phyloP scores from a whole-genome alignment of 2,113 vertebrate genomes.

The Scomber scombrus region DNA sequence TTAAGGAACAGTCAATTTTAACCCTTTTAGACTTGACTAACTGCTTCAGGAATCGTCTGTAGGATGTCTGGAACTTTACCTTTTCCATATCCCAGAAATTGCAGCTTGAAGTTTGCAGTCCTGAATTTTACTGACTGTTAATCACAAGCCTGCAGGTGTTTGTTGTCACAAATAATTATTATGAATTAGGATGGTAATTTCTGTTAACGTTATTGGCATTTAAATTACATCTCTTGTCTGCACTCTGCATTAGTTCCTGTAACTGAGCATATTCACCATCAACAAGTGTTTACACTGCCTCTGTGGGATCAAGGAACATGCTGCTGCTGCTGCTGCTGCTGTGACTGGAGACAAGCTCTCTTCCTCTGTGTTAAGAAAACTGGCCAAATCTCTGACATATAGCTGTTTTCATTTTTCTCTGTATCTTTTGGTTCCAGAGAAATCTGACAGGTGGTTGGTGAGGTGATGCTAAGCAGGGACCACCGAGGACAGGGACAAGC shows the following conservation, averaged over 20 bases:
- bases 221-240: neutral
- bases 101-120: neutral
- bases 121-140: no score
- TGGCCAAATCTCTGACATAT: slow-evolving; percentile 1
- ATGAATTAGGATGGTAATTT: neutral
- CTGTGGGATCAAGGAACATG: slow-evolving; percentile 29
- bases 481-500: neutral
- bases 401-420: slow-evolving; percentile 19
- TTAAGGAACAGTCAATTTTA: no score
- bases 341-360: slow-evolving; percentile 3
- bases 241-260: neutral
- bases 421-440: neutral
- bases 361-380: slow-evolving; percentile 14
- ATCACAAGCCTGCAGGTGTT: neutral
- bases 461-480: slow-evolving; percentile 38
- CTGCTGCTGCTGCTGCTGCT: slow-evolving; percentile 1
- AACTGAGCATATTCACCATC: slow-evolving; percentile 19
- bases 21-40: no score
- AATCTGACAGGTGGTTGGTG: slow-evolving; percentile 40
- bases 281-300: slow-evolving; percentile 22
- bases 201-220: neutral
- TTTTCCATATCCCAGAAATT: neutral
- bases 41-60: no score
- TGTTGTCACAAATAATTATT: neutral
- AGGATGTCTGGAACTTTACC: no score